Percentiles rank a stretch among this genome's conserved stretches.
Evolutionary conservation across 2,797 vertebrate species (phyloP).

Genomic region (Acanthis flammea): DNA sequence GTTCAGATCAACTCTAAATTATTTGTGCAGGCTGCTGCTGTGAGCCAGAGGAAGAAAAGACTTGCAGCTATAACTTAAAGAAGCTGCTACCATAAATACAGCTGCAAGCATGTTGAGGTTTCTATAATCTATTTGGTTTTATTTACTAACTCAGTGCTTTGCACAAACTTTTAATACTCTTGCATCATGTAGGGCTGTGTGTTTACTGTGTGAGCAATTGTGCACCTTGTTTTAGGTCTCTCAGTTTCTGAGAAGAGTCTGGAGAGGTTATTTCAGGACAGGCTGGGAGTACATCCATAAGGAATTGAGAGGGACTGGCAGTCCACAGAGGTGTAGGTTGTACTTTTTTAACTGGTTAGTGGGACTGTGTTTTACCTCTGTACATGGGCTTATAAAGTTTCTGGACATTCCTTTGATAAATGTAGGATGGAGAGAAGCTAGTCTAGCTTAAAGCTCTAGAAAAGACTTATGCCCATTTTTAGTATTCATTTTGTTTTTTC

Average conservation of each 20-base stretch:
- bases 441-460: background rate
- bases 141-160: background rate
- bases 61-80: background rate
- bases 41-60: background rate
- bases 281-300: background rate
- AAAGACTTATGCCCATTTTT: background rate
- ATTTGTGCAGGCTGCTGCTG: background rate
- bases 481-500: background rate
- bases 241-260: background rate
- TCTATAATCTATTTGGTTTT: background rate
- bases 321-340: background rate
- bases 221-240: background rate
- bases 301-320: background rate
- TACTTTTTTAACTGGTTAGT: background rate
- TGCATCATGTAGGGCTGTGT: background rate
- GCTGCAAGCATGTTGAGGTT: background rate
- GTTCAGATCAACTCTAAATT: background rate
- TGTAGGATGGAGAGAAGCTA: background rate
- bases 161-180: background rate
- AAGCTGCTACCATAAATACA: background rate
- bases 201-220: background rate
- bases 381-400: background rate
- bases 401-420: background rate
- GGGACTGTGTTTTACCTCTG: background rate
- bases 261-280: background rate